Evolutionary conservation across 2,888 invertebrate genomes (phyloP), one percentile per base, ranked within the genome.

Genomic region (Morpho deidamia): DNA sequence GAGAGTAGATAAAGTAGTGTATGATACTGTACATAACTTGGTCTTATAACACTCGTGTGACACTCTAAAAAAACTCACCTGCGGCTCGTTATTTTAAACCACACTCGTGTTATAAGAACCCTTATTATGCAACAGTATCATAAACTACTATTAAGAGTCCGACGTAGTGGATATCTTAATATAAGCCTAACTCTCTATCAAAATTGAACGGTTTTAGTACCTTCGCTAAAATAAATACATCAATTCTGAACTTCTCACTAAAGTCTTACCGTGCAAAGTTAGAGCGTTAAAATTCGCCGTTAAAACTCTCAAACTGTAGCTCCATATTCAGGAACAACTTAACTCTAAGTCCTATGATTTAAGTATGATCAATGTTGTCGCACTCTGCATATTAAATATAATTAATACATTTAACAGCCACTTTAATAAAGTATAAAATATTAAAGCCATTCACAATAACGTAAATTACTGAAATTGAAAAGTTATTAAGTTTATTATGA

Each of bases 251-350:
- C 44, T 55, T 55, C 51, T 48, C 48, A 51, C 39, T 40, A 32
- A 40, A 55, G 51, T 46, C 46, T 51, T 42, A 42, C 42, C 44
- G 48, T 57, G 61, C 70, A 70, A 77, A 77, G 73, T 71, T 68
- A 23, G 23, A 23, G 23, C 23, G 23, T 23, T 23, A 23, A 23
- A 23, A 23, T 23, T 60, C 62, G 74, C 72, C 76, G 77, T 80
- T 78, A 75, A 76, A 81, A 79, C 56, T 54, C 23, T 74, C 67
- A 69, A 79, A 76, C 74, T 72, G 64, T 68, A 70, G 65, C 68
- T 71, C 70, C 71, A 72, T 74, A 74, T 76, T 74, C 73, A 71
- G 59, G 64, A 69, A 68, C 60, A 67, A 60, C 68, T 69, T 68
- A 64, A 69, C 71, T 67, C 75, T 73, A 75, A 69, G 69, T 67